These are phyloP conservation scores for Apeltes quadracus DNA, from an alignment of 2,113 vertebrate genomes.

Conservation along the genomic window DNA sequence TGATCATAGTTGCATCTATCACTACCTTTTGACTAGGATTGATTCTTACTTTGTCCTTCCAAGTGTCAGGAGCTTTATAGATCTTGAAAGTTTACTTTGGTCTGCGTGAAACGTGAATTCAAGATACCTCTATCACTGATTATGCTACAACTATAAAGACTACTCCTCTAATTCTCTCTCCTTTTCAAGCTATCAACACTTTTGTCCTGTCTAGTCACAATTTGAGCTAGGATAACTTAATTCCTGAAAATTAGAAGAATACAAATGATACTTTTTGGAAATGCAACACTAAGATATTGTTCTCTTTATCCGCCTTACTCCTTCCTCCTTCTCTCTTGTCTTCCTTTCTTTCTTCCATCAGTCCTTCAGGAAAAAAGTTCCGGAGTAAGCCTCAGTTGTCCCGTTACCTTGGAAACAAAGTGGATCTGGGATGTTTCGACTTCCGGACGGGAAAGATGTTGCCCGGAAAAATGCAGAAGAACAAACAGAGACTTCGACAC, in stretches of 20 bases:
- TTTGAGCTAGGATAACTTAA: too few relatives aligned
- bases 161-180: background rate
- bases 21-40: background rate
- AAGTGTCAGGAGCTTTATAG: background rate
- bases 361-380: slow-evolving; percentile 76
- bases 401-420: slow-evolving; percentile 71
- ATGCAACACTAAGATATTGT: background rate
- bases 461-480: slow-evolving; percentile 71
- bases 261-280: background rate
- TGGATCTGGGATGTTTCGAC: slow-evolving; percentile 74
- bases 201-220: background rate
- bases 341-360: slow-evolving; percentile 13
- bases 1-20: background rate
- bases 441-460: slow-evolving; percentile 75
- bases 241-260: background rate
- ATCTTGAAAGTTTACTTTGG: background rate
- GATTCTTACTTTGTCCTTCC: too few relatives aligned
- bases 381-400: slow-evolving; percentile 73
- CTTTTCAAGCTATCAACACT: background rate
- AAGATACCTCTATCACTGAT: background rate
- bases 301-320: background rate
- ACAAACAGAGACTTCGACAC: slow-evolving; percentile 67
- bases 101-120: background rate
- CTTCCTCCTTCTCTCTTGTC: background rate
- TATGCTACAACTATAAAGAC: background rate